Conservation (phyloP, 2,888 invertebrate species). For the Conchocele bisecta region DNA sequence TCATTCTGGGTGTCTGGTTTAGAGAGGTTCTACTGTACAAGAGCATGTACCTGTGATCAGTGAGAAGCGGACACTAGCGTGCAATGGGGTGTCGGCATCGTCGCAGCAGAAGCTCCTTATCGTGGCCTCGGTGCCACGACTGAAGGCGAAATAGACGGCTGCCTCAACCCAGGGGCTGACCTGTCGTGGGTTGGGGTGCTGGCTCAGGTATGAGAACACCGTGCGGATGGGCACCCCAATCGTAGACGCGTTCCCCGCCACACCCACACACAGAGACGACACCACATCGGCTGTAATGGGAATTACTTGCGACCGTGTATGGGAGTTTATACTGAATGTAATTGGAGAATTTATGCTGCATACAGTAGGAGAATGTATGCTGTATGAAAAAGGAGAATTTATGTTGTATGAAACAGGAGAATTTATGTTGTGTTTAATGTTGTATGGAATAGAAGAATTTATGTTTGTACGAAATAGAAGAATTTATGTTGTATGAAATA, state of each 20-base stretch:
- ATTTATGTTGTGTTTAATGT: too few species aligned
- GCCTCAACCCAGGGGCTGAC: constrained; percentile 50
- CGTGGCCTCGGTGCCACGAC: constrained; percentile 34
- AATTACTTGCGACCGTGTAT: too few species aligned
- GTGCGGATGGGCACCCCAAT: constrained; percentile 33
- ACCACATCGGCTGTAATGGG: constrained; percentile 43
- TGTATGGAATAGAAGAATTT: too few species aligned
- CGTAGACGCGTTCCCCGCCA: constrained; percentile 23
- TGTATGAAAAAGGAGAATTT: too few species aligned
- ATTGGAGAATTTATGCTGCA: too few species aligned
- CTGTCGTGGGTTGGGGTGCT: neutral
- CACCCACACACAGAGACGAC: constrained; percentile 24
- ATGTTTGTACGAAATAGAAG: too few species aligned
- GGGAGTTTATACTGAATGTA: too few species aligned
- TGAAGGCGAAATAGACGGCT: constrained; percentile 50
- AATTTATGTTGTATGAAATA: too few species aligned
- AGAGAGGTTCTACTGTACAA: too few species aligned
- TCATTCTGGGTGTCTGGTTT: too few species aligned
- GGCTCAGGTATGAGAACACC: constrained; percentile 35
- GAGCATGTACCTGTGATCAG: constrained; percentile 59
- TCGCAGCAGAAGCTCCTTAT: constrained; percentile 33
- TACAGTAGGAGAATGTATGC: too few species aligned
- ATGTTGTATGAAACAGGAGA: too few species aligned
- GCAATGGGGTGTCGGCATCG: constrained; percentile 60
- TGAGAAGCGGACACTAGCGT: constrained; percentile 63